Conservation (phyloP, 2,113 vertebrate genomes). For the Empidonax alnorum region DNA sequence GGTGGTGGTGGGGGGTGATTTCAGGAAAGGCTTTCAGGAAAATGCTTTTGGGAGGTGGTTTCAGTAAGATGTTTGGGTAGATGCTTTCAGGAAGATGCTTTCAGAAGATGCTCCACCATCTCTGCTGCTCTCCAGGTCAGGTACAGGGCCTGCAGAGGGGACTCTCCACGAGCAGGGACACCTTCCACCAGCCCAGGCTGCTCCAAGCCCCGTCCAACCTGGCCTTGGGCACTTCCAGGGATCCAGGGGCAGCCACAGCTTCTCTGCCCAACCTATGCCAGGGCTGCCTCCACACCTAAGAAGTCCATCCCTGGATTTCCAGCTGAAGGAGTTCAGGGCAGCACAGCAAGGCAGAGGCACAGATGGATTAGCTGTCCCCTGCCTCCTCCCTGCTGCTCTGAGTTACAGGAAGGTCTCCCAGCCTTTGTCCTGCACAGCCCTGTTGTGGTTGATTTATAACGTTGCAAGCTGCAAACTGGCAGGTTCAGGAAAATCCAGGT, state of each 20-base stretch:
- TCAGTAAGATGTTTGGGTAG: neutral
- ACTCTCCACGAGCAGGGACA: neutral
- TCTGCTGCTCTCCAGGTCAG: neutral
- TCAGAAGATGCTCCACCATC: neutral
- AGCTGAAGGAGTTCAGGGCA: neutral
- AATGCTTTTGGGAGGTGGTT: neutral
- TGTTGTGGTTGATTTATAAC: neutral
- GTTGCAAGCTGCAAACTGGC: neutral
- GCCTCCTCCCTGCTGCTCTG: neutral
- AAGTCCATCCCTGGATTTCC: neutral
- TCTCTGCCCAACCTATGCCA: neutral
- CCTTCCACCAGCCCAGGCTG: fast-evolving
- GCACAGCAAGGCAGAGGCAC: neutral
- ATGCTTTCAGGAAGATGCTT: neutral
- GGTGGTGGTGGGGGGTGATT: neutral
- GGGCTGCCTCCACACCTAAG: neutral
- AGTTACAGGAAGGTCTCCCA: neutral
- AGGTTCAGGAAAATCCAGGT: neutral
- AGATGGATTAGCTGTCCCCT: neutral
- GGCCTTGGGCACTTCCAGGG: neutral
- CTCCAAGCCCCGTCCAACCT: neutral
- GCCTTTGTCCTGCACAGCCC: neutral
- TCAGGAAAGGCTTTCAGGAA: neutral
- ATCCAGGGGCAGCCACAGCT: neutral
- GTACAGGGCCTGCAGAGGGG: constrained; percentile 8